Conservation (phyloP, 2,797 vertebrate genomes). For the Gambusia yucatana region DNA sequence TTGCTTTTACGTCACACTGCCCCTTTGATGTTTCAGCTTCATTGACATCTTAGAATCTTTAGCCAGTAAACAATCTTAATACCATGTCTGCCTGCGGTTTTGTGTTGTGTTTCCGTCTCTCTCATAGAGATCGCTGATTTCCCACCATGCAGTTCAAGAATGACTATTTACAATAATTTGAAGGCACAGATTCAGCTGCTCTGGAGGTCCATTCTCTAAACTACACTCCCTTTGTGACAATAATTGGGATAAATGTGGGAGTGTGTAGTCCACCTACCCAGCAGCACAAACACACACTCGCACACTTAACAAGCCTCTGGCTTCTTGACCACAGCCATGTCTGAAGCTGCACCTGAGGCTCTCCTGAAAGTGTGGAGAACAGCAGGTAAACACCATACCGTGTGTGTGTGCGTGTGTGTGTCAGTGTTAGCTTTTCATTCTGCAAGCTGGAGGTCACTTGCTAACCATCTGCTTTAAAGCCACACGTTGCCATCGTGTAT, state of each 20-base stretch:
- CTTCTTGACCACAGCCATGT: neutral
- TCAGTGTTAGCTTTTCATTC: conserved; percentile 7
- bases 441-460: conserved; percentile 5
- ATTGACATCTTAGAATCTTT: neutral
- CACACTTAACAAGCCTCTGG: neutral
- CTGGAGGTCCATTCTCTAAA: conserved; percentile 11
- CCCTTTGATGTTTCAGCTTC: neutral
- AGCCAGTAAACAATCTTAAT: neutral
- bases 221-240: conserved; percentile 13
- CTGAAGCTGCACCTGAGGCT: conserved; percentile 31
- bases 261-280: conserved; percentile 5
- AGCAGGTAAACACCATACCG: conserved; percentile 23
- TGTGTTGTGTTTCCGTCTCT: neutral
- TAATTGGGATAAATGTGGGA: conserved; percentile 18
- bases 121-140: conserved; percentile 10
- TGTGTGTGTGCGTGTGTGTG: neutral
- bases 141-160: neutral
- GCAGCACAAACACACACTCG: conserved; percentile 1
- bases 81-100: neutral
- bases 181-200: conserved; percentile 7
- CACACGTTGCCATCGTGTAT: neutral
- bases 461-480: conserved; percentile 17
- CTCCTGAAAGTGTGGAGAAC: conserved; percentile 17
- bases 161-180: neutral
- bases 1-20: no score